A percentile compares a stretch with the other conserved stretches of the same genome.
Conservation (phyloP, 2,797 vertebrate genomes). For the Arrhamphus sclerolepis region DNA sequence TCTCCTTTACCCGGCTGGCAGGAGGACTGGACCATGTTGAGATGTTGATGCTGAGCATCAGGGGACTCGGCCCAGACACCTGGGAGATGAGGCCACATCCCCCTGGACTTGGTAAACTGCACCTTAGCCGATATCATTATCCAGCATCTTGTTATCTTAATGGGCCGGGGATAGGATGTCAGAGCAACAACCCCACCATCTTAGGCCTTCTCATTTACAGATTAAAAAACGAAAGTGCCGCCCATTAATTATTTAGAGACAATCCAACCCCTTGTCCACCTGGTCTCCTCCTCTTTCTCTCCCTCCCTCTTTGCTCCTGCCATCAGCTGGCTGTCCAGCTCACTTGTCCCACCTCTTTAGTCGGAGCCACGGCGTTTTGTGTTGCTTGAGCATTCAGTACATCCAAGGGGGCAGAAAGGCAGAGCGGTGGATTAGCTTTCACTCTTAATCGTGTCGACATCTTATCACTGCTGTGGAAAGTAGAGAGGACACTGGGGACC, state of each 20-base stretch:
- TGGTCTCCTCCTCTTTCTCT: conserved; percentile 39
- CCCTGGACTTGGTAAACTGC: conserved; percentile 69
- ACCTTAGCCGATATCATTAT: conserved; percentile 76
- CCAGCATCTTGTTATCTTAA: conserved; percentile 93
- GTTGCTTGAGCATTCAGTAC: conserved; percentile 85
- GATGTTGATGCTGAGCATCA: conserved; percentile 1
- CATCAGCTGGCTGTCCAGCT: conserved; percentile 43
- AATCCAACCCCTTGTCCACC: conserved; percentile 63
- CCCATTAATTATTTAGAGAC: conserved; percentile 86
- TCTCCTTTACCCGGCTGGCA: too few relatives aligned
- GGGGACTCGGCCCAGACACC: conserved; percentile 51
- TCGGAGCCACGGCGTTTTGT: conserved; percentile 74
- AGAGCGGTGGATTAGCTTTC: conserved; percentile 86
- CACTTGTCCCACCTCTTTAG: conserved; percentile 22
- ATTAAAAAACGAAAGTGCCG: conserved; percentile 88
- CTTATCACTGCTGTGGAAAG: conserved; percentile 88
- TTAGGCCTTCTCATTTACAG: conserved; percentile 91
- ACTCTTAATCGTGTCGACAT: conserved; percentile 91
- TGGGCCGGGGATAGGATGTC: conserved; percentile 84
- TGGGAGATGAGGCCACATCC: conserved; percentile 61
- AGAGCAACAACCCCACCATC: conserved; percentile 46
- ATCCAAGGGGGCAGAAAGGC: conserved; percentile 56
- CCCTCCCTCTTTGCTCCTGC: conserved; percentile 24
- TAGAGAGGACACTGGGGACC: conserved; percentile 85
- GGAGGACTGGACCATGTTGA: too few relatives aligned